Evolutionary conservation across 2,797 vertebrate species (phyloP).

Genomic region (Tapera naevia): DNA sequence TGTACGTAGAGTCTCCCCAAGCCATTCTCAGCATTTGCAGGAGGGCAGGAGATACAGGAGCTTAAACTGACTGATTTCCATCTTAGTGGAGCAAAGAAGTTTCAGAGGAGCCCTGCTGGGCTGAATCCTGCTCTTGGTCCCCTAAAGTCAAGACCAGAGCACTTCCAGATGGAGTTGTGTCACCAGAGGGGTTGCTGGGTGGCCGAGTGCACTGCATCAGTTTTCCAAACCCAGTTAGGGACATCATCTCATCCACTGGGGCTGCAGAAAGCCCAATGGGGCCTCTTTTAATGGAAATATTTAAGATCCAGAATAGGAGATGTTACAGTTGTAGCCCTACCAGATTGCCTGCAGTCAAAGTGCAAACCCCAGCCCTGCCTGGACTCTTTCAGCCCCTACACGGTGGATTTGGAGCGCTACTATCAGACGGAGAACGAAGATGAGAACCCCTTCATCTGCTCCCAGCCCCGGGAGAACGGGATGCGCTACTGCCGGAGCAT

Average conservation of each 20-base stretch:
- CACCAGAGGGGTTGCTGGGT: background rate
- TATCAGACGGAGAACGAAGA: constrained; percentile 96
- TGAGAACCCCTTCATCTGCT: constrained; percentile 97
- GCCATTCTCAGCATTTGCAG: background rate
- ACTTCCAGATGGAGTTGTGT: background rate
- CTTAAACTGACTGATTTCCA: background rate
- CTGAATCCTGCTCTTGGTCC: background rate
- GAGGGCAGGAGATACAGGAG: background rate
- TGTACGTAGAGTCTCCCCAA: background rate
- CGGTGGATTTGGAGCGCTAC: constrained; percentile 83
- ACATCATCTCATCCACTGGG: background rate
- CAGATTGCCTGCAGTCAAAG: background rate
- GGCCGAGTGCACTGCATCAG: background rate
- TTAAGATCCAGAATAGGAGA: background rate
- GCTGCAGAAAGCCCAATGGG: background rate
- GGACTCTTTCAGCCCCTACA: constrained; percentile 79
- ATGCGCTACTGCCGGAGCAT: constrained; percentile 90
- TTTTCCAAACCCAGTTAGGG: background rate
- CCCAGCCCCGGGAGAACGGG: constrained; percentile 89
- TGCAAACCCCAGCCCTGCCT: background rate
- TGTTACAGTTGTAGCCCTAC: background rate
- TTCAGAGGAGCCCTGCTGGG: background rate
- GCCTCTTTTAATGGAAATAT: background rate
- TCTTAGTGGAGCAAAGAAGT: background rate
- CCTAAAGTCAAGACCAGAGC: background rate